Conservation (phyloP, 2,797 vertebrate species). For the Prunella strophiata region DNA sequence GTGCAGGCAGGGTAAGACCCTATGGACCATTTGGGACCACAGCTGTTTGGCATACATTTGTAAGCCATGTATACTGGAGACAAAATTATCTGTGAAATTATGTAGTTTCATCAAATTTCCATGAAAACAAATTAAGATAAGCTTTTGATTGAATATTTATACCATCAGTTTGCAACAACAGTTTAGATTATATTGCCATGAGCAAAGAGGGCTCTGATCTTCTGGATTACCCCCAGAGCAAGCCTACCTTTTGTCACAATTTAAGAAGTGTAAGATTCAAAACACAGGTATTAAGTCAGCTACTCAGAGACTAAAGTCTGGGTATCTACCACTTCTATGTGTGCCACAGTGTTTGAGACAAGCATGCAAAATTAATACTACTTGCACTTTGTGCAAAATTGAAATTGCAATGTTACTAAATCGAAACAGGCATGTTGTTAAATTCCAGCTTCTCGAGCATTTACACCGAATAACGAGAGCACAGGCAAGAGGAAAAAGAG, state of each 20-base stretch:
- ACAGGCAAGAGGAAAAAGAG: not conserved
- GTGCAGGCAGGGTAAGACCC: not conserved
- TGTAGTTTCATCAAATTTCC: not conserved
- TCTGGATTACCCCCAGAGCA: not conserved
- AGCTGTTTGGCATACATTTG: not conserved
- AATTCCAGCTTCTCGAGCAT: not conserved
- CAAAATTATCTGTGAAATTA: not conserved
- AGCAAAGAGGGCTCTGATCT: not conserved
- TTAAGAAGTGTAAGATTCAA: not conserved
- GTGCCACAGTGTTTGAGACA: not conserved
- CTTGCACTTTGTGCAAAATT: not conserved
- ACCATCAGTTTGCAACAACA: not conserved
- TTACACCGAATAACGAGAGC: accelerated
- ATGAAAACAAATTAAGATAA: not conserved
- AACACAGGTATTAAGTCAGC: not conserved
- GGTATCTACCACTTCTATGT: not conserved
- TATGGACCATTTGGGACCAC: not conserved
- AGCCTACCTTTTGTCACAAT: not conserved
- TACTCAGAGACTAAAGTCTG: not conserved
- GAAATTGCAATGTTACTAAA: not conserved
- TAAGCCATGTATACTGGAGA: not conserved
- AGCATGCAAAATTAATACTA: not conserved
- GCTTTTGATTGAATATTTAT: not conserved
- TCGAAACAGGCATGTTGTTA: not conserved
- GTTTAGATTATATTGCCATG: not conserved